Conservation (phyloP, 2,797 vertebrate genomes). For the Novumbra hubbsi region DNA sequence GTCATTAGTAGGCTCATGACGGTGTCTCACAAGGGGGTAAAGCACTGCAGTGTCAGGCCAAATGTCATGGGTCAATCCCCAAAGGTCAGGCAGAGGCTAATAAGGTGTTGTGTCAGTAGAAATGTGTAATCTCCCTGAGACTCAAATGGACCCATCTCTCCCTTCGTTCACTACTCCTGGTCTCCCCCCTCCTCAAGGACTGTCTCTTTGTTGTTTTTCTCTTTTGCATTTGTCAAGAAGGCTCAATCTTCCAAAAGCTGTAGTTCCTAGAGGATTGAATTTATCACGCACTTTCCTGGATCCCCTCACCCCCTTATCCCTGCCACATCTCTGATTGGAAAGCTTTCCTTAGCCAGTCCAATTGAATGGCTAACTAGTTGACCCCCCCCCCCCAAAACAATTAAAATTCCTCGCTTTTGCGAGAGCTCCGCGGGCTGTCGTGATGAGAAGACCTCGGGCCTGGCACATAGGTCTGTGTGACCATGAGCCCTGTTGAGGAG, state of each 20-base stretch:
- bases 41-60: slow-evolving; percentile 53
- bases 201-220: slow-evolving; percentile 54
- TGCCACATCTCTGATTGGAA: slow-evolving; percentile 39
- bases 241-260: slow-evolving; percentile 57
- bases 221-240: slow-evolving; percentile 46
- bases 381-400: slow-evolving; percentile 70
- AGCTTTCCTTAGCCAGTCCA: slow-evolving; percentile 39
- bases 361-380: slow-evolving; percentile 54
- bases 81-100: slow-evolving; percentile 66
- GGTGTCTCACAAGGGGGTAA: slow-evolving; percentile 51
- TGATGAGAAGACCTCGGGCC: slow-evolving; percentile 39
- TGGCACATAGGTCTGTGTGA: slow-evolving; percentile 50
- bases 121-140: slow-evolving; percentile 73
- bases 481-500: slow-evolving; percentile 64
- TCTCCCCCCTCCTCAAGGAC: slow-evolving; percentile 47
- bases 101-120: slow-evolving; percentile 74
- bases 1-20: slow-evolving; percentile 52
- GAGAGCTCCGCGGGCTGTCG: slow-evolving; percentile 47
- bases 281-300: slow-evolving; percentile 62
- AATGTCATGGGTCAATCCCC: slow-evolving; percentile 74
- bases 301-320: slow-evolving; percentile 28
- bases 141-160: slow-evolving; percentile 64
- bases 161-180: slow-evolving; percentile 52
- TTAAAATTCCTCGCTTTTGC: slow-evolving; percentile 69
- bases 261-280: slow-evolving; percentile 63